Evolutionary conservation across 2,797 vertebrate species (phyloP), one percentile per base, ranked within the genome.

Genomic region (Eospalax fontanierii): DNA sequence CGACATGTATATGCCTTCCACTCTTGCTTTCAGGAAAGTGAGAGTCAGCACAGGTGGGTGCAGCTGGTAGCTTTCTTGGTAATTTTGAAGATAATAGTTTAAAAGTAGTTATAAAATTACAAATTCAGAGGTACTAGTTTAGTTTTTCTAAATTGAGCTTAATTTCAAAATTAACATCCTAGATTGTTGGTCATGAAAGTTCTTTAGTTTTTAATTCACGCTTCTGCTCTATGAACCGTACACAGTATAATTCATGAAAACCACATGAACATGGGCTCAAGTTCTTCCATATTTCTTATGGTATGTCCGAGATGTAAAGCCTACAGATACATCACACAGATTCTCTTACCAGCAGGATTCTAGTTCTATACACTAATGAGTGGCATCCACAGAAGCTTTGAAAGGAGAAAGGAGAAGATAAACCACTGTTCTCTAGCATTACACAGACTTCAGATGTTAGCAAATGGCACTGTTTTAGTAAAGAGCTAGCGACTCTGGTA

Each of bases 351-450:
- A 35, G 8, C 73, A 93, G 26, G 18, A 57, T 68, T 83, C 84
- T 93, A 68, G 35, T 50, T 75, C 78, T 63, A 82, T n/a, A 18
- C 14, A 26, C 81, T 50, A 43, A 4, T 8, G 50, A 93, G 43
- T 74, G 18, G 21, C 2, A 18, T 22, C 61, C 59, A 9, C 19
- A 8, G 28, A 54, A 50, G 59, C 59, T 92, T 54, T 46, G 18
- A 70, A 80, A 80, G 38, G n/a, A 91, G 50, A 30, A 66, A 79
- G 10, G 91, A 38, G 71, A 71, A 6, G 15, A 85, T 93, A 88
- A 89, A 28, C 4, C 43, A 14, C n/a, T 43, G 18, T 74, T 54
- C 16, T 86, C 75, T 50, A 80, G 30, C 6, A 81, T 93, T 38
- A 85, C 30, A 61, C 3, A 79, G 43, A 87, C 33, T 40, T 46